These are phyloP conservation scores for Urocolius indicus DNA, from an alignment of 2,113 vertebrate genomes.

Conservation along the genomic window DNA sequence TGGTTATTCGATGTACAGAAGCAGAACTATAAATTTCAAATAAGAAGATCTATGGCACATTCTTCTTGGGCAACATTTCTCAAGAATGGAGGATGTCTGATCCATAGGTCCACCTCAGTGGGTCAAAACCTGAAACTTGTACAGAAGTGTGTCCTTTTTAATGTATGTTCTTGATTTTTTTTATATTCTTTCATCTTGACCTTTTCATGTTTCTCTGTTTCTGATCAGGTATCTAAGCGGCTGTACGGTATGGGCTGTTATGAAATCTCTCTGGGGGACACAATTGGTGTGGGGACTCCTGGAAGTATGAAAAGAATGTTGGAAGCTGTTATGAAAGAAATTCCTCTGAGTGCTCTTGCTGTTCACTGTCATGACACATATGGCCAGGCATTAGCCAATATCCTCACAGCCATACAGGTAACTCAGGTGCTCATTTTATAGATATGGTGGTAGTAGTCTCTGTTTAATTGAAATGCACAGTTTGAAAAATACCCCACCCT, in stretches of 20 bases:
- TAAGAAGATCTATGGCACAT: background rate
- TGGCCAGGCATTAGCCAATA: constrained; percentile 93
- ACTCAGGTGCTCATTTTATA: background rate
- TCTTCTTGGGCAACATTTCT: background rate
- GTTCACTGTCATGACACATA: constrained; percentile 97
- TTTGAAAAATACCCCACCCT: background rate
- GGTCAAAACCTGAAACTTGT: background rate
- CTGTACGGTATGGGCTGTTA: constrained; percentile 93
- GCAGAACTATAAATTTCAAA: background rate
- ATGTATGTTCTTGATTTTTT: background rate
- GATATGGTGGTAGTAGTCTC: background rate
- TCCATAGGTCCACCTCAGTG: background rate
- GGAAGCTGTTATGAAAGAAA: constrained; percentile 87
- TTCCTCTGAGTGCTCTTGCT: constrained; percentile 85
- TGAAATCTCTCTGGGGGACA: constrained; percentile 93
- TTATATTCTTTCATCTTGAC: background rate
- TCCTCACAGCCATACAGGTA: constrained; percentile 95
- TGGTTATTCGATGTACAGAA: background rate
- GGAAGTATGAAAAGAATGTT: constrained; percentile 91
- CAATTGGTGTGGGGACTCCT: constrained; percentile 90
- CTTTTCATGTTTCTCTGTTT: background rate
- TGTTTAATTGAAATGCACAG: background rate
- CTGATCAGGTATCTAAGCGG: constrained; percentile 86
- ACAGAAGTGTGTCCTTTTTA: background rate
- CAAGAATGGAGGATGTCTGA: background rate